Base-by-base conservation (phyloP, 2,888 invertebrate species). In the Homarus gammarus region DNA sequence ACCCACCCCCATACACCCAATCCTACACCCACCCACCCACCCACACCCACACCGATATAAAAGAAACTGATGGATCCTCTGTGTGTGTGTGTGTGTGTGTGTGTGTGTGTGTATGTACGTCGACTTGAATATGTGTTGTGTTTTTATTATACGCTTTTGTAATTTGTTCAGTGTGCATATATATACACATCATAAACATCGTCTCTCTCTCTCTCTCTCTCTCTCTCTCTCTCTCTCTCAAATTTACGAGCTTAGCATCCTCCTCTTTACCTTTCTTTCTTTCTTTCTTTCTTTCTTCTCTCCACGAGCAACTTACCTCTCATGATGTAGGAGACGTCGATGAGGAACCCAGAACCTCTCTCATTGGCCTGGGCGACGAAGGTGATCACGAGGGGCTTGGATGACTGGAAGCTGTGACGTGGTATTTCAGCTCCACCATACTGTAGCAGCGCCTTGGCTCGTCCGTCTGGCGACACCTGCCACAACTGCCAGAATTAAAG, bases 261-360 rank as follows among this genome's bases (percentile, higher is more conserved):
- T 36, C 22, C 18, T 56, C 18, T 56, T n/a, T n/a, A n/a, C n/a
- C n/a, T n/a, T 18, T 10, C 56, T 56, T 56, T 56, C 12, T 18
- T 18, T 56, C 18, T 56, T n/a, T n/a, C 68, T 68, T 22, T 68
- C 68, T 68, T 22, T 68, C 68, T 68, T 22, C 18, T 18, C 18
- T 22, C 18, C 1, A 6, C 22, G 8, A 8, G 8, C 68, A 15
- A 18, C 12, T 49, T 40, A 91, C 91, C 91, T 77, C 91, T 89
- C 44, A 73, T 75, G 75, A 91, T 82, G 78, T 91, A 91, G 5
- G 89, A 84, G 70, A 91, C 83, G 36, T 91, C 88, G 51, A 91
- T 38, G 40, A 91, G 91, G 86, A 91, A 91, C 2, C 91, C 91
- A 6, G 83, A 56, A 38, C 85, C 86, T 6, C 81, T 51, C 31